Conservation (phyloP, 2,888 invertebrate species). For the Cactoblastis cactorum region DNA sequence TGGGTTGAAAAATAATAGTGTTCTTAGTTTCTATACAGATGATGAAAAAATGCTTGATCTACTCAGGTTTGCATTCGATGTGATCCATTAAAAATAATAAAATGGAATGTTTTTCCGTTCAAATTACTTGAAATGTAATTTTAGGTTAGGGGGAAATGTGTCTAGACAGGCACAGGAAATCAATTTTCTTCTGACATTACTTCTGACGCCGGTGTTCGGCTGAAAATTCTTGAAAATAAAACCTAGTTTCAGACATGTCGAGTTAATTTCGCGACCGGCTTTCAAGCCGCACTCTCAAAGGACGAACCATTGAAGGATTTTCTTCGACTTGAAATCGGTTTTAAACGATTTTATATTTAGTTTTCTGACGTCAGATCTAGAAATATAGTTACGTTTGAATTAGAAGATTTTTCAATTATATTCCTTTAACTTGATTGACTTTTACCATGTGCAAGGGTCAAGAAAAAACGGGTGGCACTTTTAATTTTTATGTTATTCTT, state of each 20-base stretch:
- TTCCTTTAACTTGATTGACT: too few relatives aligned
- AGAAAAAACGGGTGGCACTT: too few relatives aligned
- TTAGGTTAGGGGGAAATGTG: conserved; percentile 45
- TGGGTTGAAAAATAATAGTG: too few relatives aligned
- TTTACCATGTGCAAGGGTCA: too few relatives aligned
- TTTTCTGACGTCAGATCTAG: too few relatives aligned
- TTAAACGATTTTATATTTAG: neutral
- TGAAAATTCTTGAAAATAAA: neutral
- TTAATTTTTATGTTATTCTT: too few relatives aligned
- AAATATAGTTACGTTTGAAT: too few relatives aligned
- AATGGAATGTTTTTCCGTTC: conserved; percentile 19
- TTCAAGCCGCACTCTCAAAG: neutral
- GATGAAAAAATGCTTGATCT: too few relatives aligned
- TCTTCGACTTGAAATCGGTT: neutral
- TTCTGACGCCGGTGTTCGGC: conserved; percentile 30
- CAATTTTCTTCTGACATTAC: conserved; percentile 47
- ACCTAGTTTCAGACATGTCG: neutral
- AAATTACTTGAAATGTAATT: conserved; percentile 46
- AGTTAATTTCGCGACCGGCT: neutral
- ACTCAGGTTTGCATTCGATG: too few relatives aligned
- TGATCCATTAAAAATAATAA: conserved; percentile 14
- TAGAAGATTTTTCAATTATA: too few relatives aligned
- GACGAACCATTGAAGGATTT: neutral
- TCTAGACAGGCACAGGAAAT: conserved; percentile 71
- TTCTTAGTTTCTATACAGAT: too few relatives aligned